Evolutionary conservation across 1,140 invertebrate genomes (phyloP).

Genomic region (Chironomus striatipennis): DNA sequence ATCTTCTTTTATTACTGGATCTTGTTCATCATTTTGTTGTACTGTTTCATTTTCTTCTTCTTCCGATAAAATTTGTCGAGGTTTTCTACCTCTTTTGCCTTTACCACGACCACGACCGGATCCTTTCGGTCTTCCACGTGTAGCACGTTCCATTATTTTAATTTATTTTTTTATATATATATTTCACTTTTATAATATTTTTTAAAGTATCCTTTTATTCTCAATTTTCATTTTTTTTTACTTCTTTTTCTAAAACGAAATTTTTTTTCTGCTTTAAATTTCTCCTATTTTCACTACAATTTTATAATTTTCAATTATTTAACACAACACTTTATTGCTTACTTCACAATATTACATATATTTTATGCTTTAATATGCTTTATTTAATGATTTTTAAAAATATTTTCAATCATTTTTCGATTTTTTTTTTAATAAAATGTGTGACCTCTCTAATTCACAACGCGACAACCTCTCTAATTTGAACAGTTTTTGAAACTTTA

Average conservation of each 20-base stretch:
- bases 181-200: not conserved
- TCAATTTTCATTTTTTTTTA: not conserved
- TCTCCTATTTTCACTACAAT: too few relatives aligned
- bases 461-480: too few relatives aligned
- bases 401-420: not conserved
- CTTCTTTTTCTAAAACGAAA: not conserved
- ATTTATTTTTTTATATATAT: not conserved
- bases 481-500: too few relatives aligned
- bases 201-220: not conserved
- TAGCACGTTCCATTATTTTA: conserved; percentile 39
- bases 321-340: not conserved
- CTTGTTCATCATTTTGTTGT: conserved; percentile 30
- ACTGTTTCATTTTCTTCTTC: conserved; percentile 47
- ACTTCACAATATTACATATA: not conserved
- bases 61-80: conserved; percentile 64
- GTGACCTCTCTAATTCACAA: not conserved
- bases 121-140: conserved; percentile 47
- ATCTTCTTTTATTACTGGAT: conserved; percentile 31
- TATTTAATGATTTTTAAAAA: not conserved
- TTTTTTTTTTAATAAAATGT: not conserved
- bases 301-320: not conserved
- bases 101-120: conserved; percentile 58
- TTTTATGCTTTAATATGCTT: not conserved
- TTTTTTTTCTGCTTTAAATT: not conserved
- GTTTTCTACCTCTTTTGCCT: conserved; percentile 61